A percentile compares a stretch with the other conserved stretches of the same genome.
Conservation (phyloP, 2,797 vertebrate species). For the Chrosomus eos region DNA sequence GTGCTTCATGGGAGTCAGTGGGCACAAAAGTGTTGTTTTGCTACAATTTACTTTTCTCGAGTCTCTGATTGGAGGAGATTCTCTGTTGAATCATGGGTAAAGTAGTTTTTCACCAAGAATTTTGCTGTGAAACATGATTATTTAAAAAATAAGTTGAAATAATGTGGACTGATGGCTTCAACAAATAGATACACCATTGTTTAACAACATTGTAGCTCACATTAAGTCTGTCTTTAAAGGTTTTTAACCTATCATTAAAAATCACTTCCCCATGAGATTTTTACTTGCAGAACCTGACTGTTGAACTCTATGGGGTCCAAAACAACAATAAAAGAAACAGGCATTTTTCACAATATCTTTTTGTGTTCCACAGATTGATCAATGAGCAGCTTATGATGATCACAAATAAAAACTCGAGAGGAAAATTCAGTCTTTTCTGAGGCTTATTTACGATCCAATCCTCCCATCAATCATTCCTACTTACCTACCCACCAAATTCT, state of each 20-base stretch:
- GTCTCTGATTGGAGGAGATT: too few species aligned
- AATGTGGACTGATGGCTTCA: too few species aligned
- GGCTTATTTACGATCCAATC: neutral
- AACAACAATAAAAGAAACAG: neutral
- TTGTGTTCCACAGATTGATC: neutral
- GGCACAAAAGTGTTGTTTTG: too few species aligned
- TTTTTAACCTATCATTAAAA: neutral
- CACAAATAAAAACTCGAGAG: neutral
- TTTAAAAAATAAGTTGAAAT: too few species aligned
- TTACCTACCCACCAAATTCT: conserved; percentile 12
- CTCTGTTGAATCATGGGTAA: too few species aligned
- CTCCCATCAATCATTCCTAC: conserved; percentile 9
- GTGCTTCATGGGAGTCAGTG: too few species aligned
- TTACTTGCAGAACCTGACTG: neutral
- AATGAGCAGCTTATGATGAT: neutral
- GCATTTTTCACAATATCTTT: neutral
- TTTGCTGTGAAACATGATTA: too few species aligned
- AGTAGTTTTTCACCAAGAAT: too few species aligned
- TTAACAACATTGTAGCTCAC: too few species aligned
- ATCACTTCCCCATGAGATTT: neutral
- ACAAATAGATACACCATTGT: too few species aligned
- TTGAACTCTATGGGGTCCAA: neutral
- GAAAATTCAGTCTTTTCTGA: neutral
- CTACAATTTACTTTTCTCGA: too few species aligned
- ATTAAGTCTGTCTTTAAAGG: too few species aligned